Base-by-base conservation (phyloP, 2,888 invertebrate species). In the Alentia gelatinosa region DNA sequence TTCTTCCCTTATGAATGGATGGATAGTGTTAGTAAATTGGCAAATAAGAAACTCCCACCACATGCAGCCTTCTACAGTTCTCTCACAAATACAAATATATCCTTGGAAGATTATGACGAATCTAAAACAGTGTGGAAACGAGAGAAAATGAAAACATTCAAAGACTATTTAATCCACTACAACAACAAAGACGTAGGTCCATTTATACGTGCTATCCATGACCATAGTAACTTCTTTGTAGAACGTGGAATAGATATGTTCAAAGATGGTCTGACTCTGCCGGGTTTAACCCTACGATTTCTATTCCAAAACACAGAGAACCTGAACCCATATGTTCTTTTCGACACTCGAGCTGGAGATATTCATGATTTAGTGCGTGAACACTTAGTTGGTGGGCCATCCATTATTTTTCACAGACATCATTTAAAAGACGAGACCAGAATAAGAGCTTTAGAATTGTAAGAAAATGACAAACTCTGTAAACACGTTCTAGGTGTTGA, bases 1-100 rank as follows among this genome's bases (percentile, higher is more conserved):
- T n/a, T n/a, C 56, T 56, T 56, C n/a, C 56, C 56, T 56, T 56
- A 56, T n/a, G 56, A 56, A 56, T 56, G 56, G 56, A 56, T 56
- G 56, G n/a, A 19, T 3, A n/a, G 23, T 56, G n/a, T n/a, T n/a
- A 56, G 19, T 19, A 56, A 56, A 56, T n/a, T 56, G 56, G 56
- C 5, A 56, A 56, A 56, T n/a, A 56, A n/a, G n/a, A 56, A 19
- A 1, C 56, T 56, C 1, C 56, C 56, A 56, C 56, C 56, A n/a
- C 19, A n/a, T 4, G 19, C 56, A 1, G 56, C 56, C n/a, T 56
- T 56, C 56, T 19, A 56, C 56, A 56, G 56, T n/a, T 3, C 19
- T 3, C 56, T 56, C 23, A 56, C 56, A 3, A n/a, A 56, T n/a
- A n/a, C 56, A 3, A n/a, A n/a, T n/a, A n/a, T n/a, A n/a, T n/a